Base-by-base conservation (phyloP, 2,888 invertebrate species). In the Hyles lineata region DNA sequence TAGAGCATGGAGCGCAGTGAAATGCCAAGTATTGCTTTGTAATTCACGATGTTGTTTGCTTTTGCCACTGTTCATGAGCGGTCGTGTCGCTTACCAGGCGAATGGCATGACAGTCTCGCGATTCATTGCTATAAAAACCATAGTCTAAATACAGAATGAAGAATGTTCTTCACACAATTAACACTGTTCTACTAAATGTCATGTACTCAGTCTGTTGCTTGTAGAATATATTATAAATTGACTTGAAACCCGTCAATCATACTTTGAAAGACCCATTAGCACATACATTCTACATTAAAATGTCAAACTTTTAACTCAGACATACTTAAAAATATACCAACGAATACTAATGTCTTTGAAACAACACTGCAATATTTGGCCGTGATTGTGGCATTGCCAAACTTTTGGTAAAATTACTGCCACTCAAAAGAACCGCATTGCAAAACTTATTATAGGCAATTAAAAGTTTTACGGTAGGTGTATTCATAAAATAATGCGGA, bases 201-300 rank as follows among this genome's bases (percentile, higher is more conserved):
- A 15, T 43, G 43, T 2, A 15, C 43, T 55, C 55, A 55, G 17
- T n/a, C 55, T 19, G 55, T 8, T 19, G 5, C 7, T 19, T n/a
- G 19, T 6, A 55, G 6, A 17, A 1, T 55, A n/a, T n/a, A n/a
- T n/a, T n/a, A n/a, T 17, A 55, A 43, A 43, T 15, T 4, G n/a
- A 55, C 15, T 7, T n/a, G 0, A 3, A 7, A 2, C 19, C 21
- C 1, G 11, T 63, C 43, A 35, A 63, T 63, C 63, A 63, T 62
- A 35, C 63, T 43, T 63, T 63, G 6, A 43, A 61, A 63, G 21
- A 43, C 1, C 62, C 62, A 62, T 62, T 21, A 61, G 25, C 6
- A 55, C n/a, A 62, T 59, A 70, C 62, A 62, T 62, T 61, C 50
- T 71, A 71, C 71, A 52, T 71, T 52, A 62, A 62, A 52, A 62